Evolutionary conservation across 2,888 invertebrate genomes (phyloP).

Genomic region (Loripinus fragilis): DNA sequence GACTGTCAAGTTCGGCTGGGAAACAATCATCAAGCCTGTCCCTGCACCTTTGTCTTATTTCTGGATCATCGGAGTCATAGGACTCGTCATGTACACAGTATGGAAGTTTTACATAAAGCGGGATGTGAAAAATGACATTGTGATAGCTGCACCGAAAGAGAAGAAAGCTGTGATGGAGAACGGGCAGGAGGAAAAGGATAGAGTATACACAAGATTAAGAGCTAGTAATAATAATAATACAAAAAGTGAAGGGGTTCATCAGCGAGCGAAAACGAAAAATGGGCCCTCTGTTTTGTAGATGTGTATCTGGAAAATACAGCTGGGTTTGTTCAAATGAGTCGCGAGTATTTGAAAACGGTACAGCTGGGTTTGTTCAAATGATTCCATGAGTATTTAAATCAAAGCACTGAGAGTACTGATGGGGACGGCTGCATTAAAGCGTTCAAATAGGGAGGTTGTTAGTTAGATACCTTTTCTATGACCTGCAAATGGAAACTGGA

Average conservation of each 20-base stretch:
- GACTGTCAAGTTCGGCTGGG: constrained; percentile 85
- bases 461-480: too few species aligned
- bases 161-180: constrained; percentile 18
- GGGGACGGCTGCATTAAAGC: too few species aligned
- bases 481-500: too few species aligned
- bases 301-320: background rate
- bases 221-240: background rate
- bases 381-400: too few species aligned
- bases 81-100: constrained; percentile 84
- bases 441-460: too few species aligned
- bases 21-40: constrained; percentile 85
- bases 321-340: background rate
- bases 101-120: constrained; percentile 84
- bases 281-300: constrained; percentile 6
- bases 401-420: too few species aligned
- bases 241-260: constrained; percentile 1
- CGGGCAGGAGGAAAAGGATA: background rate
- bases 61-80: constrained; percentile 83
- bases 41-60: constrained; percentile 84
- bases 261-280: constrained; percentile 7
- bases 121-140: constrained; percentile 71
- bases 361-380: too few species aligned
- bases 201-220: background rate
- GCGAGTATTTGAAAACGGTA: too few species aligned
- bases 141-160: background rate